phyloP scores from a whole-genome alignment of 2,888 invertebrate species.

The Pseudococcus longispinus region DNA sequence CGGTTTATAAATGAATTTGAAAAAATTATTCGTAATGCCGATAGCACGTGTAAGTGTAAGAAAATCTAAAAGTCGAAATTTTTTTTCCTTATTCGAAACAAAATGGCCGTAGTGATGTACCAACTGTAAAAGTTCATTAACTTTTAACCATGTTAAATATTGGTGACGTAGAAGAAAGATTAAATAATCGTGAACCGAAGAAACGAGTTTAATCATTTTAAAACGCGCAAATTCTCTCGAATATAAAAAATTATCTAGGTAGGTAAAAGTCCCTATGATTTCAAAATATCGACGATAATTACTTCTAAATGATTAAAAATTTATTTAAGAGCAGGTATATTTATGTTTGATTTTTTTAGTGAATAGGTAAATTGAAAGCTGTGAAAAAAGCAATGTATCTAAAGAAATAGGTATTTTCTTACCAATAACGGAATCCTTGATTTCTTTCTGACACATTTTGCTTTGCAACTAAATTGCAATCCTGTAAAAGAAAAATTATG shows the following conservation, averaged over 20 bases:
- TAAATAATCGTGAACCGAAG: neutral
- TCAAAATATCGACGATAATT: neutral
- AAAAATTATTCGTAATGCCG: neutral
- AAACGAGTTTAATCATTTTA: neutral
- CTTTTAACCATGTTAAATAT: slow-evolving; percentile 22
- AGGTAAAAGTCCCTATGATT: neutral
- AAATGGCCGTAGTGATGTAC: neutral
- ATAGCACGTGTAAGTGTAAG: neutral
- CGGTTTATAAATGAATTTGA: neutral
- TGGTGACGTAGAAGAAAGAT: neutral
- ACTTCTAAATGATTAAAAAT: neutral
- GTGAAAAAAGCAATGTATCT: neutral
- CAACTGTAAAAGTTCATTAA: slow-evolving; percentile 17
- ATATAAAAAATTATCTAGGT: neutral
- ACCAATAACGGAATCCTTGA: neutral
- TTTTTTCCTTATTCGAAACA: neutral
- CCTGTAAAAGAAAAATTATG: neutral
- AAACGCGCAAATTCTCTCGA: slow-evolving; percentile 9
- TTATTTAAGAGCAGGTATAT: too few species aligned
- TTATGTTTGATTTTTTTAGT: too few species aligned
- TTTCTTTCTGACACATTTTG: slow-evolving; percentile 19
- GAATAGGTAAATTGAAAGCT: neutral
- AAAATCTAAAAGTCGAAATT: neutral
- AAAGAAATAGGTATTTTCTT: neutral
- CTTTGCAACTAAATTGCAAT: neutral